phyloP scores from a whole-genome alignment of 2,888 invertebrate genomes.

The Pristionchus fissidentatus region DNA sequence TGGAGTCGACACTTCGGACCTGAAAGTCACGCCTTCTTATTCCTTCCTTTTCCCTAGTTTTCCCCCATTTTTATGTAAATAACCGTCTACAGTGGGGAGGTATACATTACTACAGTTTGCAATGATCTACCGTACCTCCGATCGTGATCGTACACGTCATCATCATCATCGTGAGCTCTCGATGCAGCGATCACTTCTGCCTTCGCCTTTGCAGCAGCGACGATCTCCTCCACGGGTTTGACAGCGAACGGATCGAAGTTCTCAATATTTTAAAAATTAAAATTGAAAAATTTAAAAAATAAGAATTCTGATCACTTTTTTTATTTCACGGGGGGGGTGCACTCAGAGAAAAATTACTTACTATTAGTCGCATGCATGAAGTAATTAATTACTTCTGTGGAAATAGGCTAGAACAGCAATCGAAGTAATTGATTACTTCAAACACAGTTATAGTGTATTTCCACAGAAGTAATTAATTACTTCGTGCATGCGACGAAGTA shows the following conservation, averaged over 20 bases:
- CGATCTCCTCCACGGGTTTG: slow-evolving; percentile 74
- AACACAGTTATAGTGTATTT: no score
- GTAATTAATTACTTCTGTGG: neutral
- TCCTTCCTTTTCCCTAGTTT: neutral
- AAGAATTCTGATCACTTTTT: no score
- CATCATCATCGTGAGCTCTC: slow-evolving; percentile 58
- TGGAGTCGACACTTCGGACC: slow-evolving; percentile 70
- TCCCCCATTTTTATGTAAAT: neutral
- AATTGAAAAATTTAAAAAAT: neutral
- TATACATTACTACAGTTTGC: neutral
- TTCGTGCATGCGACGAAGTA: no score
- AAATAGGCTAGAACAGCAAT: neutral
- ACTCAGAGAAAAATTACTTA: no score
- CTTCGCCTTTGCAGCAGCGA: slow-evolving; percentile 73
- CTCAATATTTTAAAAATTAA: slow-evolving; percentile 50
- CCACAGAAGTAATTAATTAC: no score
- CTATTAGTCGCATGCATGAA: no score
- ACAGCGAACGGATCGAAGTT: slow-evolving; percentile 75
- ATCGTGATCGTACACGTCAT: slow-evolving; percentile 62
- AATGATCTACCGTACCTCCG: neutral
- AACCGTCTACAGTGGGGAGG: neutral
- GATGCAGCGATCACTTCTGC: slow-evolving; percentile 63
- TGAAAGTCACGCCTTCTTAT: neutral
- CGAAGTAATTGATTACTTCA: neutral
- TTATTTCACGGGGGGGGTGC: neutral